These are phyloP conservation scores for Callyntrura guangdongensis DNA, from an alignment of 2,888 invertebrate genomes.

Conservation along the genomic window DNA sequence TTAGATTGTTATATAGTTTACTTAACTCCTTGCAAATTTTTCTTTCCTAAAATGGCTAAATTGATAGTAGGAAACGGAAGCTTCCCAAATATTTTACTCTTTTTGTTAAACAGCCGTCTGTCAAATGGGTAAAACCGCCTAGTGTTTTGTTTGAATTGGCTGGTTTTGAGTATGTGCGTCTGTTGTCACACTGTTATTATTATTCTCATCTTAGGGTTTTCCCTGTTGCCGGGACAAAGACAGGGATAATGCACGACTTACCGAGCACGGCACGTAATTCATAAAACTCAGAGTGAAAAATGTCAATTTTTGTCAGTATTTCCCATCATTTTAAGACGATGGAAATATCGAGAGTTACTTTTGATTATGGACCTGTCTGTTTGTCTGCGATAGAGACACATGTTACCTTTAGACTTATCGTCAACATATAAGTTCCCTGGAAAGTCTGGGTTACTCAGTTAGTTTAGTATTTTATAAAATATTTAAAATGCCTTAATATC, in stretches of 20 bases:
- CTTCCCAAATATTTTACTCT: neutral
- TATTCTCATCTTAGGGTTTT: neutral
- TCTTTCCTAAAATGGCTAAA: neutral
- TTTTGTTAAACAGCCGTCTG: neutral
- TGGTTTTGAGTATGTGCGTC: neutral
- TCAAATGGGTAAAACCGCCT: neutral
- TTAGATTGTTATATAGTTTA: neutral
- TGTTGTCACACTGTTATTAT: neutral
- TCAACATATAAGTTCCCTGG: no score
- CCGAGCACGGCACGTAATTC: conserved; percentile 37
- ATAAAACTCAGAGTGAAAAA: conserved; percentile 54
- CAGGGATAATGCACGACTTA: conserved; percentile 38
- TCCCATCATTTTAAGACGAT: no score
- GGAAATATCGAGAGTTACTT: no score
- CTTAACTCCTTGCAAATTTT: neutral
- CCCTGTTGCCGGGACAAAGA: conserved; percentile 8
- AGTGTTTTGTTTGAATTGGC: neutral
- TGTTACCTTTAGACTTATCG: no score
- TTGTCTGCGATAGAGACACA: no score
- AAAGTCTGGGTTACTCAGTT: no score
- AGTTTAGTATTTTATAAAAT: no score
- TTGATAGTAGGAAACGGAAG: conserved; percentile 5
- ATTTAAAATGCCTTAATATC: no score
- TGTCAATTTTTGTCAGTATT: conserved; percentile 52
- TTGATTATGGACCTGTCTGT: no score